Conservation (phyloP, 2,888 invertebrate species). For the Cosmia pyralina region DNA sequence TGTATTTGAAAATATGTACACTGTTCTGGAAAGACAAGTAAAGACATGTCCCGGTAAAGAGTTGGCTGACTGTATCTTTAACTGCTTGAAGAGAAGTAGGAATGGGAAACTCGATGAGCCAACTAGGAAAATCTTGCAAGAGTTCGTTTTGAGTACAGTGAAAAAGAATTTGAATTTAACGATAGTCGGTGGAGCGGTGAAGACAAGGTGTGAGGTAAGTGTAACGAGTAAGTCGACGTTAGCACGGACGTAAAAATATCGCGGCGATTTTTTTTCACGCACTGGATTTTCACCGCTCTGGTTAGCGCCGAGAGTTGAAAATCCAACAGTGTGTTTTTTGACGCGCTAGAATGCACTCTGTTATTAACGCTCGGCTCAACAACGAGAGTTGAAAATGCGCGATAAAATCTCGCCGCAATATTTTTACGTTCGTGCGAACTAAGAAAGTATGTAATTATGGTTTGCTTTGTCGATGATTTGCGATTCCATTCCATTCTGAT, state of each 20-base stretch:
- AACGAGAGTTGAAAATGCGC: too few relatives aligned
- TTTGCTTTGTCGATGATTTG: not conserved
- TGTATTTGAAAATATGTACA: slow-evolving; percentile 86
- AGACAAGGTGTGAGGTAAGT: slow-evolving; percentile 85
- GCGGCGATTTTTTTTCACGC: too few relatives aligned
- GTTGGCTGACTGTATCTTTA: slow-evolving; percentile 77
- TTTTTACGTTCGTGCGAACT: too few relatives aligned
- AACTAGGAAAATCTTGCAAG: slow-evolving; percentile 79
- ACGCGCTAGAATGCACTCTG: too few relatives aligned
- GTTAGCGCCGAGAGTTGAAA: too few relatives aligned
- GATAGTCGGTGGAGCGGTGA: slow-evolving; percentile 85
- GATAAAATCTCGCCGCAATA: too few relatives aligned
- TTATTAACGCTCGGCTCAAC: too few relatives aligned
- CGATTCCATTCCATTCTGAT: not conserved
- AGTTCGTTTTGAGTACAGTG: slow-evolving; percentile 79
- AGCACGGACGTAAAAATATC: too few relatives aligned
- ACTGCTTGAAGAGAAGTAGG: slow-evolving; percentile 77
- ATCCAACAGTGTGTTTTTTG: too few relatives aligned
- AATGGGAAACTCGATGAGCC: slow-evolving; percentile 82
- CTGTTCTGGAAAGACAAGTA: slow-evolving; percentile 77
- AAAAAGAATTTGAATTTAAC: slow-evolving; percentile 85
- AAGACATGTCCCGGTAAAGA: slow-evolving; percentile 77
- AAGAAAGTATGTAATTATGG: too few relatives aligned
- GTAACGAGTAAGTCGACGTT: too few relatives aligned
- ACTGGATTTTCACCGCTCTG: too few relatives aligned